Base-by-base conservation (phyloP, 2,797 vertebrate species). In the Luscinia megarhynchos region DNA sequence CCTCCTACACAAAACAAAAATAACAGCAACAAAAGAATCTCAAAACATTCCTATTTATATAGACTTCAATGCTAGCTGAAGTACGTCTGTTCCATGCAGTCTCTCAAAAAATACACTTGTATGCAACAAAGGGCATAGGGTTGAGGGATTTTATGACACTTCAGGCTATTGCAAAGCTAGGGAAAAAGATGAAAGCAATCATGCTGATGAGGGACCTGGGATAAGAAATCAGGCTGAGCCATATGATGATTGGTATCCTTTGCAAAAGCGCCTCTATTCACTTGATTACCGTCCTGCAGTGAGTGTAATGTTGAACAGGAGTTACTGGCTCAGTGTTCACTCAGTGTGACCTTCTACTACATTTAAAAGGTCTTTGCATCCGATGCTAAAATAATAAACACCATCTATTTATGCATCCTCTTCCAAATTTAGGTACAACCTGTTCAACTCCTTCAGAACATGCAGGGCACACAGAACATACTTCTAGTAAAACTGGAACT, bases 131-230 rank as follows among this genome's bases (percentile, higher is more conserved):
- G 67, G 22, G 48, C 63, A 53, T 5, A n/a, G 30, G 32, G 78
- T 4, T 70, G 50, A 83, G n/a, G 68, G 78, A 92, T 93, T 95
- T 90, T 85, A 53, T 55, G 58, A 66, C 68, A 68, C 94, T 94
- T 92, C 72, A 78, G 87, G 92, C 78, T 72, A 84, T 23, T 53
- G 27, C 68, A 95, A 92, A 89, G 54, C 64, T 43, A 83, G 43
- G 75, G 72, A 87, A 50, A 86, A 75, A 94, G 95, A 89, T 84
- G 54, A 94, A 94, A 95, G 94, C 45, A 83, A 55, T 16, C 57
- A 38, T 55, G n/a, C 61, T 89, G 64, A 72, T 54, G 46, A 94
- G 58, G 26, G 30, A 90, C 64, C 45, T 27, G 19, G 50, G 46
- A 61, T 81, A 79, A 95, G 84, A 46, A 89, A 67, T 34, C 30